Evolutionary conservation across 2,113 vertebrate genomes (phyloP), one percentile per base, ranked within the genome.

Genomic region (Benitochromis conjunctus): DNA sequence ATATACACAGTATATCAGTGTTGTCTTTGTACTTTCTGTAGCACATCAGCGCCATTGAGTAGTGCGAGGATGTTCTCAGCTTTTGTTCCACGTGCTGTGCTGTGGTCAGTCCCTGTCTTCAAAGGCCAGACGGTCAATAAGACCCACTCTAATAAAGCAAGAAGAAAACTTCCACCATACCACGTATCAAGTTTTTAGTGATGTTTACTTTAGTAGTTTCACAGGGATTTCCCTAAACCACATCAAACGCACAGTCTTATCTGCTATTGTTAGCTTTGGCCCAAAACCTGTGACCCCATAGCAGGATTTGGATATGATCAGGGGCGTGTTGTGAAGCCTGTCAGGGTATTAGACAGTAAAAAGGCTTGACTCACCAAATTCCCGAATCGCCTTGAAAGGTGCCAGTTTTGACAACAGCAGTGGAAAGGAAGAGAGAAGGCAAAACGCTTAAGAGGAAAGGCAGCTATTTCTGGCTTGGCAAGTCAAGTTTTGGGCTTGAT

Each of bases 201-300:
- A 58, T 84, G 80, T 91, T 92, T 88, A 41, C 53, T 79, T 54
- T 86, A 54, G 60, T 60, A 34, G 55, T 81, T 92, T 88, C 41
- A 78, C 6, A 19, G 89, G 83, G 85, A 92, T 87, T 90, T 88
- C 79, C 80, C 78, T 71, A 36, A 77, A 85, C 83, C 86, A 92
- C 94, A 89, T 92, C 86, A 95, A 90, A 92, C 66, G 34, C 69
- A 46, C n/a, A 71, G 71, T 94, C 88, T 89, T 92, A 93, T 93
- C 93, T 94, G 69, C 80, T n/a, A 2, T 66, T 92, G 85, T 92
- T 91, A 82, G 55, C 85, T 89, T 94, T 95, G 94, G 93, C 92
- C 64, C 41, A 4, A 31, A 74, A 71, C 21, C 51, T 9, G 3
- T 69, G 48, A 80, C 79, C 84, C 58, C 71, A 74, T 55, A 48